Evolutionary conservation across 1,140 invertebrate species (phyloP).

Genomic region (Tetranychus cinnabarinus): DNA sequence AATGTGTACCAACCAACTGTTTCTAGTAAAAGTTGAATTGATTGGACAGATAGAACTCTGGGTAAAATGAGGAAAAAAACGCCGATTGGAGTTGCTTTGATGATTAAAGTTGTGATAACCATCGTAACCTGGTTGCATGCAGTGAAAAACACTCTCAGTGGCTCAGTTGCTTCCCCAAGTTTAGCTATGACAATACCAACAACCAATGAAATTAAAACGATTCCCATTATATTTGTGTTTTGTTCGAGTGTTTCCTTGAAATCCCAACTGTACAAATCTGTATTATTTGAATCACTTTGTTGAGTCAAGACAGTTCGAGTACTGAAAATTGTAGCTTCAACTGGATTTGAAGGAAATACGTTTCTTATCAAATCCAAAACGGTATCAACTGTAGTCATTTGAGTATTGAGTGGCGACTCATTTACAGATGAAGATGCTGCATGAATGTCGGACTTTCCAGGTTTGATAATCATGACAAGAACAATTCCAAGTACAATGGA

Average conservation of each 20-base stretch:
- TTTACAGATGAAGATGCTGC: conserved; percentile 14
- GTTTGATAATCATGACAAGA: conserved; percentile 55
- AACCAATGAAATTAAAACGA: conserved; percentile 27
- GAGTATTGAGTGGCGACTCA: conserved; percentile 13
- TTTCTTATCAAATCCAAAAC: conserved; percentile 83
- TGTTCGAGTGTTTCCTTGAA: not conserved
- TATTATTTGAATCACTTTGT: not conserved
- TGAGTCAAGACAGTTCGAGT: not conserved
- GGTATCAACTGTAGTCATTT: conserved; percentile 61
- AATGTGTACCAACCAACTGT: conserved; percentile 30
- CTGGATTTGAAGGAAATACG: conserved; percentile 69
- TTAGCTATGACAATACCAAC: conserved; percentile 28
- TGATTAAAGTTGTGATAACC: conserved; percentile 23
- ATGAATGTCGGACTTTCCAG: conserved; percentile 32
- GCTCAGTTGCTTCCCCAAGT: conserved; percentile 20
- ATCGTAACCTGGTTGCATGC: conserved; percentile 27
- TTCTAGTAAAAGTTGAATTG: conserved; percentile 23
- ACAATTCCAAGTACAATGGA: conserved; percentile 69
- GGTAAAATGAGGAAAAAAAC: conserved; percentile 39
- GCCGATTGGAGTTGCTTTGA: conserved; percentile 42
- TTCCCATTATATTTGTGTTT: conserved; percentile 18
- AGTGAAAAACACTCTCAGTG: conserved; percentile 26
- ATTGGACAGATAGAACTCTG: conserved; percentile 28
- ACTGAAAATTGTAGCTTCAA: conserved; percentile 51
- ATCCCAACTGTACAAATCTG: not conserved